Evolutionary conservation across 1,140 invertebrate species (phyloP), one percentile per base, ranked within the genome.

Genomic region (Ips typographus): DNA sequence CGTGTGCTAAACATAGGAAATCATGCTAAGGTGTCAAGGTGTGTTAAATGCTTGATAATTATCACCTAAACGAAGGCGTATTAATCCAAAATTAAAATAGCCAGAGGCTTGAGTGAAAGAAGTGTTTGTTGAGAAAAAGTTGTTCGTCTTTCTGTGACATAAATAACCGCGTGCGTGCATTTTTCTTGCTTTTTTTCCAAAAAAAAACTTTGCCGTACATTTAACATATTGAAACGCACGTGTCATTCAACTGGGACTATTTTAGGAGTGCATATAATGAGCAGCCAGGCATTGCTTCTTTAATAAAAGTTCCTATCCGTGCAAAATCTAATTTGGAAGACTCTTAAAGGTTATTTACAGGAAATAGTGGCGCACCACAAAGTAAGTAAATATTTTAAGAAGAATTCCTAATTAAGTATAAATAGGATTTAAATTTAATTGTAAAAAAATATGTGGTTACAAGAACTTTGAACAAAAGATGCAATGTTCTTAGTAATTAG

Each of bases 181-280:
- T 66, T 66, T 56, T 56, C 22, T n/a, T 49, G n/a, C 37, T 39
- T 67, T 67, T 67, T 44, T 47, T 41, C n/a, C 6, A 36, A 8
- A 36, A 59, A 37, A 68, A 68, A 52, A 55, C 44, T 47, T 56
- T 44, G 43, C 51, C n/a, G 39, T 38, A 44, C 37, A 55, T 68
- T 68, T 59, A 41, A 55, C 37, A 68, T 47, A 62, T 55, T 68
- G 44, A 59, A 59, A 58, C 42, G 55, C 57, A 55, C 41, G 65
- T 67, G 65, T 67, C 65, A 67, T 67, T 67, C 65, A 67, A 67
- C 65, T 51, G 53, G 2, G 65, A 42, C 56, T 67, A 67, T 67
- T 67, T 67, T 67, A 36, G 22, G 22, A 67, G 43, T 43, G 22
- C 38, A 58, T 59, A 56, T 67, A 67, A 67, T 59, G 65, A 67